Conservation (phyloP, 2,888 invertebrate genomes). For the Caenorhabditis sp. region DNA sequence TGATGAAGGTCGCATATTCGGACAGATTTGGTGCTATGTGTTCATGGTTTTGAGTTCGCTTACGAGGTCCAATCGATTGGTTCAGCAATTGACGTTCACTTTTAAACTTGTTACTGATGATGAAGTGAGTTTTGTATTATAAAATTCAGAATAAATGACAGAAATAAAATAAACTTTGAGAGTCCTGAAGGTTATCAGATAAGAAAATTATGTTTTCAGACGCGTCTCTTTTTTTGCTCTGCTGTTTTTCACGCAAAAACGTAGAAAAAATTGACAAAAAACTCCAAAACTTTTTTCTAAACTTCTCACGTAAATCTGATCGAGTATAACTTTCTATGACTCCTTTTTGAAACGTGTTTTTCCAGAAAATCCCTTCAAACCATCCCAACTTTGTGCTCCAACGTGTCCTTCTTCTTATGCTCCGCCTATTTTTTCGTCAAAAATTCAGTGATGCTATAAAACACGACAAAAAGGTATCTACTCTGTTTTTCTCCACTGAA, state of each 20-base stretch:
- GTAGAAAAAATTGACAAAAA: no score
- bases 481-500: background rate
- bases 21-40: constrained; percentile 20
- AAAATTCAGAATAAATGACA: background rate
- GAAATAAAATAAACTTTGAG: background rate
- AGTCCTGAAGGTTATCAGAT: background rate
- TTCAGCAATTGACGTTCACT: constrained; percentile 22
- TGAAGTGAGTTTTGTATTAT: constrained; percentile 2
- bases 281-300: no score
- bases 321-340: no score
- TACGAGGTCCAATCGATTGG: constrained; percentile 19
- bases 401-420: constrained; percentile 24
- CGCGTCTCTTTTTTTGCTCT: no score
- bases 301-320: no score
- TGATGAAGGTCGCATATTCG: constrained; percentile 11
- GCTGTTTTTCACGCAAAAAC: no score
- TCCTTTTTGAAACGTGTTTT: no score
- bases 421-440: constrained; percentile 24
- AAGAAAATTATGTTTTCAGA: no score
- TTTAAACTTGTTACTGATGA: constrained; percentile 13
- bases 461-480: constrained; percentile 2
- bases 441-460: constrained; percentile 22
- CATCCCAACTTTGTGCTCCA: constrained; percentile 6
- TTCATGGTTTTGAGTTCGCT: constrained; percentile 22
- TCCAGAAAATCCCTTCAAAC: background rate